These are phyloP conservation scores for Peromyscus polionotus DNA, from an alignment of 2,113 vertebrate genomes.

Conservation along the genomic window DNA sequence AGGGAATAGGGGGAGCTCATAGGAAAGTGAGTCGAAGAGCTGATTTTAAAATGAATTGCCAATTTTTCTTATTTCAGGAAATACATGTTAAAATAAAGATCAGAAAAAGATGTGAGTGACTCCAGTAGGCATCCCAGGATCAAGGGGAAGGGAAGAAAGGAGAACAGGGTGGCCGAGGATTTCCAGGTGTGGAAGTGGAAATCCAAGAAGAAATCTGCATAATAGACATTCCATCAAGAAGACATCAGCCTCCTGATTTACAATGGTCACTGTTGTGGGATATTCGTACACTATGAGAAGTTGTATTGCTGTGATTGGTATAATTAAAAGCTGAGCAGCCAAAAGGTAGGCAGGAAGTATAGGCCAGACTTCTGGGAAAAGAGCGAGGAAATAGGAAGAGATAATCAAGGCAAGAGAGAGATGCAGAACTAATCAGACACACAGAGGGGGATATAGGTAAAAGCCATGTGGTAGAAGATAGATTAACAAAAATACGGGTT, in stretches of 20 bases:
- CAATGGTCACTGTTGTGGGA: not conserved
- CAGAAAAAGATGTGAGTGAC: not conserved
- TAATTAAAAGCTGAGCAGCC: not conserved
- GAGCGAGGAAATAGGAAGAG: not conserved
- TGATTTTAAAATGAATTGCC: constrained; percentile 66
- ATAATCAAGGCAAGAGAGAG: not conserved
- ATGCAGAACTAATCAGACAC: not conserved
- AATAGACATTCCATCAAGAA: not conserved
- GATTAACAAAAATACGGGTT: not conserved
- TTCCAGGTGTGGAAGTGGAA: not conserved
- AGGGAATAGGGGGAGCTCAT: not conserved
- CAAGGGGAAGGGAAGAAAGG: fast-evolving
- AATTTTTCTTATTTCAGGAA: constrained; percentile 59
- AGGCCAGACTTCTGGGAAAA: not conserved
- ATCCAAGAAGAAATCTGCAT: not conserved
- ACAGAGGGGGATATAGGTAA: not conserved
- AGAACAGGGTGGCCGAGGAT: fast-evolving
- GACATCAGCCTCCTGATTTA: fast-evolving
- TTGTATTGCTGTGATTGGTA: not conserved
- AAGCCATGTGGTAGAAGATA: not conserved
- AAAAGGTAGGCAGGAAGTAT: not conserved
- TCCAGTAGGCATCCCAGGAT: not conserved
- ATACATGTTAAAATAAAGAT: constrained; percentile 59
- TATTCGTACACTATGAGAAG: not conserved
- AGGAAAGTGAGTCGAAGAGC: not conserved